Base-by-base conservation (phyloP, 2,888 invertebrate genomes). In the Conops quadrifasciatus region DNA sequence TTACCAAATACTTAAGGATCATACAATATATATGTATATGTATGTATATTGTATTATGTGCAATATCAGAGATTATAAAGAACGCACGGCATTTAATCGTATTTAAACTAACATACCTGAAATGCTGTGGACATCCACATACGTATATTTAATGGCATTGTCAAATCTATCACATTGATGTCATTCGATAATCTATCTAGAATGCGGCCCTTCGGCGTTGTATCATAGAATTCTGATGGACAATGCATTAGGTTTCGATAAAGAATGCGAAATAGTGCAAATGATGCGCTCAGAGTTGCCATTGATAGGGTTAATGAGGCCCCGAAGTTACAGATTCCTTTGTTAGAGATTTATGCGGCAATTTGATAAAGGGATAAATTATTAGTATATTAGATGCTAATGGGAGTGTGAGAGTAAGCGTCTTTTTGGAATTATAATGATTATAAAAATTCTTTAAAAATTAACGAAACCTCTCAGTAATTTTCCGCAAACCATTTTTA, bases 201-300 rank as follows among this genome's bases (percentile, higher is more conserved):
- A 74, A 91, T 88, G 73, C 91, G 88, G 77, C 91, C 91, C 78
- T 88, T 83, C 26, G 91, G 91, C 76, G 90, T 91, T 60, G 88
- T 89, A 83, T 91, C 90, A 84, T 89, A 91, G 84, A 90, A 88
- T 75, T 85, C 85, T 82, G 90, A 87, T 72, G 90, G 90, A 75
- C 88, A 88, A 77, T 87, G 87, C 77, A 91, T 81, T 77, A 89
- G 82, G 79, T 86, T 85, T 72, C 82, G 77, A 76, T 89, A 85
- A 79, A 91, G 85, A 64, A 78, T 75, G 71, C 77, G 78, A 73
- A 82, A 85, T 56, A 84, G 75, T 72, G 76, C 75, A 70, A 76
- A 78, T 75, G 84, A 83, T 75, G 84, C 83, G 72, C 80, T 79
- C 43, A 85, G 72, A 53, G 82, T 76, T 75, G 80, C 80, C 77